Base-by-base conservation (phyloP, 2,797 vertebrate genomes). In the Sciurus carolinensis region DNA sequence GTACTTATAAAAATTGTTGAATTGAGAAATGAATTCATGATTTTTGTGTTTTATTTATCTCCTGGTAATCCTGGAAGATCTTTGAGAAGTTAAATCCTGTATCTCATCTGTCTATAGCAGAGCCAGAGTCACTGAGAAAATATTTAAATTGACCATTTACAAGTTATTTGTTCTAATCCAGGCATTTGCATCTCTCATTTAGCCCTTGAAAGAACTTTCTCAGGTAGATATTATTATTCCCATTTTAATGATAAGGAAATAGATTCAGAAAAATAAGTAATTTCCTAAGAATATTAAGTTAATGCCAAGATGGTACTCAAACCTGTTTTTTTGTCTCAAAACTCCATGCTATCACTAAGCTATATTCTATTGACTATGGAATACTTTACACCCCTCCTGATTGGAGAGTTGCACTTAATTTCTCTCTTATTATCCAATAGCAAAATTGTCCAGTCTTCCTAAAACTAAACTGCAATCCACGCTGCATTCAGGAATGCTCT, bases 161-260 rank as follows among this genome's bases (percentile, higher is more conserved):
- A 28, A 24, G 20, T 20, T 20, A 64, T 17, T 85, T 47, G 30
- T 59, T 30, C 30, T 39, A 85, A 86, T 47, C 1, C 8, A 67
- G 50, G 7, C 3, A 52, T 20, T 42, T 47, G 7, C 13, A 67
- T 47, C 81, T 91, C 52, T 76, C 73, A 81, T 57, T 79, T 92
- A 94, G 44, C 66, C 42, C 66, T 79, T 18, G n/a, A 80, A 64
- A 75, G 33, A 91, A 64, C 66, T 62, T 69, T 87, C 75, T 79
- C 5, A 62, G 84, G 72, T 89, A n/a, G 3, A 50, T 81, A 44
- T 64, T 76, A 69, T 82, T 47, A 67, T 69, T 18, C 26, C 47
- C 62, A 82, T 59, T 87, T 90, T 87, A 79, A 79, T 64, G 44
- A 72, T 57, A 88, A 87, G 67, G 36, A 88, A 81, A 82, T 12